These are phyloP conservation scores for Manis javanica DNA, from an alignment of 2,797 vertebrate genomes.

Conservation along the genomic window DNA sequence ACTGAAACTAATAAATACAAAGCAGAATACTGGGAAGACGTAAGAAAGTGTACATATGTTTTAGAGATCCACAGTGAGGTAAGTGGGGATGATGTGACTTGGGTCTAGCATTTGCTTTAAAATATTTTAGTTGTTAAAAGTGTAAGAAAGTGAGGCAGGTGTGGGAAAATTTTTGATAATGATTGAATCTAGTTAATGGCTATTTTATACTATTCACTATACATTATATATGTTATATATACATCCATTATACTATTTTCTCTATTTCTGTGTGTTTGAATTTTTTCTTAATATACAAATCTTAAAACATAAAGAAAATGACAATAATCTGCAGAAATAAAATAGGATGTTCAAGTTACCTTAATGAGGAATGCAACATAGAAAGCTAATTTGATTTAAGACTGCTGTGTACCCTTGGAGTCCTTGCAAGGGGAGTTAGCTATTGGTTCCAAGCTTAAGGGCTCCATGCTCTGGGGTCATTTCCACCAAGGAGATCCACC, in stretches of 20 bases:
- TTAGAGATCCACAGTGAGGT: neutral
- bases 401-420: neutral
- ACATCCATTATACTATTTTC: neutral
- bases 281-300: conserved; percentile 12
- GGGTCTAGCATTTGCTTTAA: conserved; percentile 32
- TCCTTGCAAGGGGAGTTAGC: neutral
- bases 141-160: neutral
- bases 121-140: conserved; percentile 10
- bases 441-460: neutral
- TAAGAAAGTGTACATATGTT: neutral
- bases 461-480: neutral
- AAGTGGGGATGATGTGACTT: neutral
- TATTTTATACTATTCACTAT: neutral
- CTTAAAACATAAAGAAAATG: neutral
- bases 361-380: neutral
- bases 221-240: neutral
- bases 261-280: neutral
- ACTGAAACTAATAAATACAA: neutral
- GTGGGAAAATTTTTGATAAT: neutral
- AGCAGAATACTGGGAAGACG: neutral
- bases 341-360: neutral
- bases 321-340: neutral
- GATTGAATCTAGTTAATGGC: neutral
- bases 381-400: neutral
- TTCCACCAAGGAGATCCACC: neutral